Evolutionary conservation across 2,888 invertebrate species (phyloP).

Genomic region (Drosophila testacea): DNA sequence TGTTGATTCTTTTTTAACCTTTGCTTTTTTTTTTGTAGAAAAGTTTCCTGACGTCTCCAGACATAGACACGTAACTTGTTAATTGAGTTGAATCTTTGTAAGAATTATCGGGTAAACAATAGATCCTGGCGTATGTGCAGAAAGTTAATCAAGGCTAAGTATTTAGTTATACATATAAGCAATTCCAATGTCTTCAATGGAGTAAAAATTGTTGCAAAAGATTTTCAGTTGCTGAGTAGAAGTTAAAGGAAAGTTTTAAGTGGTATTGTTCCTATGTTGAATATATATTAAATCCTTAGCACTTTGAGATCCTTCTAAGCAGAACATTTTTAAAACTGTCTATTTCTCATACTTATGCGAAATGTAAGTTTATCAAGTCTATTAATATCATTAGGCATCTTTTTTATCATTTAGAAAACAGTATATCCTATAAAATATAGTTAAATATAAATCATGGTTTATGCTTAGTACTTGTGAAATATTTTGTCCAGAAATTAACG

Average conservation of each 20-base stretch:
- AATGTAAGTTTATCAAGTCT: too few species aligned
- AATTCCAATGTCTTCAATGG: background rate
- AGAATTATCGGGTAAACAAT: background rate
- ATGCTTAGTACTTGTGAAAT: too few species aligned
- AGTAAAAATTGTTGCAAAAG: background rate
- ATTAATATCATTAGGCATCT: too few species aligned
- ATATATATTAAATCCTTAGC: too few species aligned
- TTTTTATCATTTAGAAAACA: too few species aligned
- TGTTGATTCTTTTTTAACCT: slow-evolving; percentile 39
- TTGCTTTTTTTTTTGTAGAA: slow-evolving; percentile 8
- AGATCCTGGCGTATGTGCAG: background rate
- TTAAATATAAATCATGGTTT: too few species aligned
- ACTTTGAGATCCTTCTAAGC: too few species aligned
- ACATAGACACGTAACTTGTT: slow-evolving; percentile 24
- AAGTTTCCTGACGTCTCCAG: slow-evolving; percentile 32
- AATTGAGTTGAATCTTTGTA: slow-evolving; percentile 25
- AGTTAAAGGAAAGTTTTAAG: background rate
- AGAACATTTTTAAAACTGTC: too few species aligned
- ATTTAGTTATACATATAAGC: background rate
- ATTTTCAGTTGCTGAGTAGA: background rate
- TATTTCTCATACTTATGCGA: too few species aligned
- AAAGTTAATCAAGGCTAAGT: slow-evolving; percentile 16
- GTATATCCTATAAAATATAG: too few species aligned
- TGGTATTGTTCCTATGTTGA: background rate
- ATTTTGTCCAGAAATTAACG: too few species aligned